Conservation (phyloP, 2,888 invertebrate genomes). For the Drosophila quinaria region DNA sequence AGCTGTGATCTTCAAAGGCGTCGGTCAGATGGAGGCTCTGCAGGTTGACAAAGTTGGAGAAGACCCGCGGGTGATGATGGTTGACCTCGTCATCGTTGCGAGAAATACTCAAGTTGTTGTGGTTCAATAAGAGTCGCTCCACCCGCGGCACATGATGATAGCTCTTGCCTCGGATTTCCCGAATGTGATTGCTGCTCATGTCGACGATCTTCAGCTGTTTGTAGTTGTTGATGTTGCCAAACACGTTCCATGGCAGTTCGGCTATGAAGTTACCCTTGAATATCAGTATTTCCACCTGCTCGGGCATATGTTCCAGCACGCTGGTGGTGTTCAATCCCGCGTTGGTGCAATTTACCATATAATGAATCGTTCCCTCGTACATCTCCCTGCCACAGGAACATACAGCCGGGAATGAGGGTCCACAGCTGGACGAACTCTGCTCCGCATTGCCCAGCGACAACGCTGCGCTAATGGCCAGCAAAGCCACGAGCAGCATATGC, state of each 20-base stretch:
- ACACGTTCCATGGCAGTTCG: conserved; percentile 90
- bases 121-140: conserved; percentile 89
- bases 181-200: conserved; percentile 91
- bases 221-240: conserved; percentile 88
- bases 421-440: conserved; percentile 84
- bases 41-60: conserved; percentile 90
- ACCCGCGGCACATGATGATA: conserved; percentile 91
- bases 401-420: conserved; percentile 85
- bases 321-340: conserved; percentile 87
- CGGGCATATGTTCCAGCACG: conserved; percentile 88
- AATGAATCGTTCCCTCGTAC: conserved; percentile 87
- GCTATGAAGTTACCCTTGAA: conserved; percentile 90
- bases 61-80: conserved; percentile 89
- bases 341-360: conserved; percentile 91
- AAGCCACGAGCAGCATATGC: conserved; percentile 48
- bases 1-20: conserved; percentile 90
- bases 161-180: conserved; percentile 90
- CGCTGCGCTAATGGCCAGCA: conserved; percentile 55
- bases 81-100: conserved; percentile 87
- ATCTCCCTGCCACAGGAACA: conserved; percentile 87
- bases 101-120: conserved; percentile 89
- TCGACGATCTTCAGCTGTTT: conserved; percentile 89
- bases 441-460: conserved; percentile 46
- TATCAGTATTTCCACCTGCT: conserved; percentile 89
- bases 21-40: conserved; percentile 90